A percentile compares a stretch with the other conserved stretches of the same genome.
Conservation (phyloP, 1,140 invertebrate species). For the Euura lappo region DNA sequence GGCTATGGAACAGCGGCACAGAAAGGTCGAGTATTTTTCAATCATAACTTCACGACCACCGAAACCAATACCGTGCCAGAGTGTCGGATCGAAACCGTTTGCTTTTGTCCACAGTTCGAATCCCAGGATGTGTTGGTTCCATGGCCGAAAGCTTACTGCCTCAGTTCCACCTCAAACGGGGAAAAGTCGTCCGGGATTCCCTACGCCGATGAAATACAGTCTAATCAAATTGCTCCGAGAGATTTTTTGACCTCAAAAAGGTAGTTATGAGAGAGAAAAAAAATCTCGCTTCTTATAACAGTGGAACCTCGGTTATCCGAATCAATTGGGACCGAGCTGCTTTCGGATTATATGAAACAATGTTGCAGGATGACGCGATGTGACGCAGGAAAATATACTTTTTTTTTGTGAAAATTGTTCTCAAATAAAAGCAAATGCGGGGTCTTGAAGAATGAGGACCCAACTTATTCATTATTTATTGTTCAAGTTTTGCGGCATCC, state of each 20-base stretch:
- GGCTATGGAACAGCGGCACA: constrained; percentile 94
- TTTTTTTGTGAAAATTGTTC: too few relatives aligned
- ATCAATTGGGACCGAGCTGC: too few relatives aligned
- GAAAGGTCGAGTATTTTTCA: constrained; percentile 61
- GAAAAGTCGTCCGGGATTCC: not conserved
- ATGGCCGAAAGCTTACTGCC: constrained; percentile 73
- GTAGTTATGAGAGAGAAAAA: constrained; percentile 17
- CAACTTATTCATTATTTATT: too few relatives aligned
- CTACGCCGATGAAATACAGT: constrained; percentile 29
- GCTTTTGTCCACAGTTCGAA: constrained; percentile 69
- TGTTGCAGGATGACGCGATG: too few relatives aligned
- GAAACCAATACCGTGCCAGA: constrained; percentile 8
- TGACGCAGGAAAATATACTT: too few relatives aligned
- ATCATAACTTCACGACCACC: constrained; percentile 16
- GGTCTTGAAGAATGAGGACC: too few relatives aligned
- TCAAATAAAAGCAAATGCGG: too few relatives aligned
- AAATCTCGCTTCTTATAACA: constrained; percentile 8
- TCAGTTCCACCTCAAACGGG: constrained; percentile 33
- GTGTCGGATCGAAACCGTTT: not conserved
- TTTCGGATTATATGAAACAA: not conserved
- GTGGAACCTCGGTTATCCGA: not conserved
- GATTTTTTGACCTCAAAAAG: constrained; percentile 40
- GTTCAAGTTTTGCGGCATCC: too few relatives aligned
- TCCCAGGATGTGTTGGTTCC: constrained; percentile 95
- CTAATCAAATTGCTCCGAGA: constrained; percentile 33